Base-by-base conservation (phyloP, 2,797 vertebrate genomes). In the Acrossocheilus fasciatus region DNA sequence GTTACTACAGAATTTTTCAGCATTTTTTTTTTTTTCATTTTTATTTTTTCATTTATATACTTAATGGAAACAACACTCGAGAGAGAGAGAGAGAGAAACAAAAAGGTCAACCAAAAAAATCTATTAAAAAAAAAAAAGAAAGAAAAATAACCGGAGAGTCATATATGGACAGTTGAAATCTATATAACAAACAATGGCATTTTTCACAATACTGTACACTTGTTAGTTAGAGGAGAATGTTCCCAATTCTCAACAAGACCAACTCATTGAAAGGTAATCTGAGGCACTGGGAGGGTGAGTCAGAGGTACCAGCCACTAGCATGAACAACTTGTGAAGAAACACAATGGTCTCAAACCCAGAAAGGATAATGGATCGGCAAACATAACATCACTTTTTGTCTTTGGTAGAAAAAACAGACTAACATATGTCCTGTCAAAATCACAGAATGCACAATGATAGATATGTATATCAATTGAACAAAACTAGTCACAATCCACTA, bases 361-460 rank as follows among this genome's bases (percentile, higher is more conserved):
- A 92, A 94, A 77, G 87, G 39, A 80, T 84, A 86, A 82, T 79
- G 83, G 64, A 68, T 79, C 86, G 69, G 88, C 73, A 88, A 92
- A 93, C 90, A 91, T 39, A 93, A 94, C 94, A 94, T 96, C 96
- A 95, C 94, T 96, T 94, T 94, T 94, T 95, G 95, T 97, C 97
- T 98, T 98, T 98, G 96, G 97, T 97, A 97, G 93, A 96, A 97
- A 94, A 93, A 94, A 95, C 87, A 87, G n/a, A 52, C 89, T 69
- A 88, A 87, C 92, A 96, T 93, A 95, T 95, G 92, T 94, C 86
- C 93, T 95, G 94, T 94, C 93, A 94, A 94, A 92, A 95, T 93
- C 93, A 89, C 78, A 93, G 94, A 94, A 95, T 95, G 93, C 91
- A 91, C 92, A 86, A 81, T 74, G 39, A 80, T 62, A 59, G n/a